Percentiles rank a stretch among this genome's conserved stretches.
Evolutionary conservation across 2,797 vertebrate species (phyloP).

Genomic region (Sebastiscus albofasciatus): DNA sequence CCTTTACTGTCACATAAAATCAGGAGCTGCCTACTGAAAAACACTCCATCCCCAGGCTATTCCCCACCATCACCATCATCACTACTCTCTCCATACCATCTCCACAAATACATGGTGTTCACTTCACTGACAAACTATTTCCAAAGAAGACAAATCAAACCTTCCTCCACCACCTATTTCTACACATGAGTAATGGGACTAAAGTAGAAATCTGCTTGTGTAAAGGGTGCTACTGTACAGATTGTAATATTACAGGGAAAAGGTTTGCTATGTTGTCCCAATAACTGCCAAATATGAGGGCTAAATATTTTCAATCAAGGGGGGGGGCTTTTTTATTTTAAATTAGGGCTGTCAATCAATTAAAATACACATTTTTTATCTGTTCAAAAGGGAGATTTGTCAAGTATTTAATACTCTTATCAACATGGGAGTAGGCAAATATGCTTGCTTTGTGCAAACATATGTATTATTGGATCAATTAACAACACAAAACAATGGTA

Average conservation of each 20-base stretch:
- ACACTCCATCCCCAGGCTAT: slow-evolving; percentile 64
- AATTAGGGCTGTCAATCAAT: no score
- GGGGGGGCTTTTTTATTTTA: not conserved
- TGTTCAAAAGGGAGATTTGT: no score
- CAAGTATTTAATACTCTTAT: no score
- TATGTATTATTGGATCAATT: no score
- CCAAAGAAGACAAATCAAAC: slow-evolving; percentile 45
- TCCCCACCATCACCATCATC: slow-evolving; percentile 63
- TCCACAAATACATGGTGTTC: slow-evolving; percentile 49
- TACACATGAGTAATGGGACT: slow-evolving; percentile 11
- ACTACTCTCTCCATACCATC: slow-evolving; percentile 51
- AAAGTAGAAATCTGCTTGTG: not conserved
- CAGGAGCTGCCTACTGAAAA: slow-evolving; percentile 69
- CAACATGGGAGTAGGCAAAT: no score
- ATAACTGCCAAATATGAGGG: not conserved
- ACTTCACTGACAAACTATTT: slow-evolving; percentile 50
- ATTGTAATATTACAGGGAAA: not conserved
- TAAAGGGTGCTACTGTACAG: not conserved
- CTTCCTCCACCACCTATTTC: slow-evolving; percentile 27
- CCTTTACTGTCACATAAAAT: slow-evolving; percentile 78
- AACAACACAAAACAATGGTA: no score
- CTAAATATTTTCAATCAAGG: not conserved
- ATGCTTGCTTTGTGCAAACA: no score
- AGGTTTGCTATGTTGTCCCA: not conserved
- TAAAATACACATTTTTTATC: no score